Evolutionary conservation across 2,888 invertebrate species (phyloP), one percentile per base, ranked within the genome.

Genomic region (Petrophora chlorosata): DNA sequence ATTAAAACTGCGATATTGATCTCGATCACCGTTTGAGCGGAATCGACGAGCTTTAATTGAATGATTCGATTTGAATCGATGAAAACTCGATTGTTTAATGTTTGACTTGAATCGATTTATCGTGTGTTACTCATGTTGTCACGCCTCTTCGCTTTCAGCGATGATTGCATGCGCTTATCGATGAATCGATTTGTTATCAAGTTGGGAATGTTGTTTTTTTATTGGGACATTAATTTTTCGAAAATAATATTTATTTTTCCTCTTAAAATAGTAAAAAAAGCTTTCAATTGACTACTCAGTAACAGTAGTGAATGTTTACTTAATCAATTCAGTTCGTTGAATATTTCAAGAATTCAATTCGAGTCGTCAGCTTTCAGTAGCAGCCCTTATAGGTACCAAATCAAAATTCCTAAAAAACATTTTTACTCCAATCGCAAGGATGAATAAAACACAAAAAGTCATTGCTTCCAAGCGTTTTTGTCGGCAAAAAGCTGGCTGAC

Each of bases 1-100:
- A 87, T 88, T 87, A 87, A 87, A 87, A 82, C 79, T 75, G 78
- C 76, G 85, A 88, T 87, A 86, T 81, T 75, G 82, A 87, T 88
- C 86, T 82, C 76, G 66, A 76, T 73, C 69, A 70, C 60, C 65
- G 71, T 75, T 80, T 66, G 61, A 58, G 46, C 71, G 66, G 59
- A 63, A 56, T 56, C 59, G 63, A 59, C 58, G 65, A 61, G 63
- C 66, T 79, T 80, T 82, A 83, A 84, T 84, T 84, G 80, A 84
- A 84, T 80, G 72, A 80, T 74, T 71, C 71, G 66, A 70, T 71
- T 68, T 56, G 61, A 68, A 74, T 74, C 71, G 73, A 76, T 73
- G 71, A 74, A 73, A 71, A 68, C 63, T 61, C 70, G 69, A 74
- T 70, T 73, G 73, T 77, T 77, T 70, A 70, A 79, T 70, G 79